Evolutionary conservation across 2,113 vertebrate species (phyloP).

Genomic region (Antechinus flavipes): DNA sequence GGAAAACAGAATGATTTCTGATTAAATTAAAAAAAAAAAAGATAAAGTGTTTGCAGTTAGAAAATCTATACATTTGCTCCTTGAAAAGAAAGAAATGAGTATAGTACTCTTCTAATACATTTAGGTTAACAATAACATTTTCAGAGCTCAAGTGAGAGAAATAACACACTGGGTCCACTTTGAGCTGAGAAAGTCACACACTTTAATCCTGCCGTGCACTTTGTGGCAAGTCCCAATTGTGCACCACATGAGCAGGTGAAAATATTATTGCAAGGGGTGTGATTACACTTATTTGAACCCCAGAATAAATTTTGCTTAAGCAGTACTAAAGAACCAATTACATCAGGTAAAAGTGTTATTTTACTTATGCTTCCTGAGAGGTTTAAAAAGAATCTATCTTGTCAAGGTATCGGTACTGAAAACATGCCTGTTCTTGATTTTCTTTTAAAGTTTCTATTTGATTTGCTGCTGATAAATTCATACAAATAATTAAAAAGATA

Average conservation of each 20-base stretch:
- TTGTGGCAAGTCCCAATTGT: constrained; percentile 66
- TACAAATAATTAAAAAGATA: constrained; percentile 34
- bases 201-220: constrained; percentile 51
- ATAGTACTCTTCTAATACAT: constrained; percentile 29
- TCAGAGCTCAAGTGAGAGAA: constrained; percentile 53
- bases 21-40: not conserved
- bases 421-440: constrained; percentile 4
- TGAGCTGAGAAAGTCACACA: constrained; percentile 53
- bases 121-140: constrained; percentile 61
- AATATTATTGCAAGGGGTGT: constrained; percentile 67
- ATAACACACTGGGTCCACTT: constrained; percentile 49
- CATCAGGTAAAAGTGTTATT: constrained; percentile 55
- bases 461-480: constrained; percentile 1
- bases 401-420: not conserved
- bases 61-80: not conserved
- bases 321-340: constrained; percentile 53
- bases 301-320: constrained; percentile 54
- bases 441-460: constrained; percentile 3
- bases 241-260: constrained; percentile 63
- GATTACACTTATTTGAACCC: constrained; percentile 73
- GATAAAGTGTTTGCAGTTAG: not conserved
- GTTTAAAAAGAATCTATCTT: constrained; percentile 43
- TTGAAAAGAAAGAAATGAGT: constrained; percentile 4
- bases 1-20: not conserved
- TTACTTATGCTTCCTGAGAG: constrained; percentile 57